Conservation (phyloP, 2,113 vertebrate species). For the Labeo rohita region DNA sequence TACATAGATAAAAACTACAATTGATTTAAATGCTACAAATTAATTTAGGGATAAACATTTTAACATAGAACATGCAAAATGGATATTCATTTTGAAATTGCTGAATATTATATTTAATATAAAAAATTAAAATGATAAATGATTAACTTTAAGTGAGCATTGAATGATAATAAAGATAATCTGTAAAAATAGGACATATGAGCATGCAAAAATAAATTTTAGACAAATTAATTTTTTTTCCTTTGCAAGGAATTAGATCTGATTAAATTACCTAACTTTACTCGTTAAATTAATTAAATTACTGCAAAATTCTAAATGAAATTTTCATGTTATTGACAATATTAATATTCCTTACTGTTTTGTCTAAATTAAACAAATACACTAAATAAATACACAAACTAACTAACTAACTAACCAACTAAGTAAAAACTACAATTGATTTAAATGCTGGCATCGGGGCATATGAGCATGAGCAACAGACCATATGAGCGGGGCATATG, state of each 20-base stretch:
- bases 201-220: neutral
- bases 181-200: too few species aligned
- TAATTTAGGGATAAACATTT: neutral
- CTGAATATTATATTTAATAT: neutral
- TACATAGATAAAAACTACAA: too few species aligned
- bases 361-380: neutral
- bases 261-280: too few species aligned
- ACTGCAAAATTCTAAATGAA: neutral
- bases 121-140: neutral
- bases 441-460: neutral
- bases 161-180: neutral
- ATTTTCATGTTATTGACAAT: neutral
- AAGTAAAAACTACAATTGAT: neutral
- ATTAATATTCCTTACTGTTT: neutral
- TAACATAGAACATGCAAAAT: neutral
- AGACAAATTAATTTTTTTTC: too few species aligned
- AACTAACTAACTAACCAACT: neutral
- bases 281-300: neutral
- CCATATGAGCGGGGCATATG: too few species aligned
- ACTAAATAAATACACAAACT: neutral
- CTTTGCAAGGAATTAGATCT: too few species aligned
- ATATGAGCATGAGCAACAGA: too few species aligned
- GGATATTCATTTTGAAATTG: neutral
- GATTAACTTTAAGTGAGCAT: neutral
- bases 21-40: neutral